Base-by-base conservation (phyloP, 1,140 invertebrate species). In the Oryzaephilus surinamensis region DNA sequence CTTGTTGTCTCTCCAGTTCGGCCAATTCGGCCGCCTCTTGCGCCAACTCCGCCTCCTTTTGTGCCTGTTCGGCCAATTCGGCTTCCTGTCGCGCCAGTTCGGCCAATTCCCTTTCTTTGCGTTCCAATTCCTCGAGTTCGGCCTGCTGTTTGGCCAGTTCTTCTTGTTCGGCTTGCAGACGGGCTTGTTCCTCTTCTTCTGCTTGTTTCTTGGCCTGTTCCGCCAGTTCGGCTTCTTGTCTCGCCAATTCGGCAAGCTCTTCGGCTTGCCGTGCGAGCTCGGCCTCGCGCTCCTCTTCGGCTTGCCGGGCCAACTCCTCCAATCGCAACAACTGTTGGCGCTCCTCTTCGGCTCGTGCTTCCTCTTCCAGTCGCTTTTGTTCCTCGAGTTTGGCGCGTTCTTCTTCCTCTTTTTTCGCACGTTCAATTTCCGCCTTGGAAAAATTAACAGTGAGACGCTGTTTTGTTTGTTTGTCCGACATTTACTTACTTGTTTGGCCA, bases 181-280 rank as follows among this genome's bases (percentile, higher is more conserved):
- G 67, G 6, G 71, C 72, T 28, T 73, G 67, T 39, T 74, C 74
- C 3, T 65, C 69, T 14, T 70, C 37, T 55, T 76, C 73, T 6
- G 67, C 70, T 52, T 76, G 73, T 61, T 73, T 71, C 72, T 62
- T 73, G 71, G 6, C 37, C 12, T 49, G 67, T 60, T 77, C 76
- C 5, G 69, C 72, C 51, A 77, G 57, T 51, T 74, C 72, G 19
- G 69, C 70, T 47, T 71, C 70, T 66, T 74, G 60, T 31, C 57
- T 51, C 40, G 59, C 59, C 13, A 61, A 41, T 50, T 60, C 61
- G 23, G 59, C 59, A 44, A 60, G 61, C 45, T 73, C 71, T 60
- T 75, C 72, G 24, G 74, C 74, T 60, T 55, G 61, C 41, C 61
- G 50, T 3, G 52, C 57, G 38, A 63, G 49, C 33, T 67, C 64